Percentiles rank a stretch among this genome's conserved stretches.
These are phyloP conservation scores for Ammodytes marinus DNA, from an alignment of 2,113 vertebrate genomes.

Conservation along the genomic window DNA sequence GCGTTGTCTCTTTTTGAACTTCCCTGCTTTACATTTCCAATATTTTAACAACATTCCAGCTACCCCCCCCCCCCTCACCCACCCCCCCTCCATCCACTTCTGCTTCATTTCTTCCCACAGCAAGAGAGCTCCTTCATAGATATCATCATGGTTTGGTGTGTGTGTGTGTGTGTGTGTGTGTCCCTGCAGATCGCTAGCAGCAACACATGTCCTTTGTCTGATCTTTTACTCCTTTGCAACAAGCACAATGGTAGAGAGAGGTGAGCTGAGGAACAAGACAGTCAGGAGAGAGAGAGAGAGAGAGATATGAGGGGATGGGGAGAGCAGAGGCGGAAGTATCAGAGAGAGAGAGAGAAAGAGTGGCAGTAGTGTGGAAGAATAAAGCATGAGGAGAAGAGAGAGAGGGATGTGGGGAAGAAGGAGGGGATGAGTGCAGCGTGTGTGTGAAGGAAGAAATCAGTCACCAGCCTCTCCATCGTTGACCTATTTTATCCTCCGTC, in stretches of 20 bases:
- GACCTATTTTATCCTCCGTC: conserved; percentile 81
- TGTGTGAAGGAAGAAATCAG: conserved; percentile 70
- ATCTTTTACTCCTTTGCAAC: conserved; percentile 11
- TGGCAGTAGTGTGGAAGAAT: background rate
- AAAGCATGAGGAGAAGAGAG: background rate
- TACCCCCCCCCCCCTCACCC: background rate
- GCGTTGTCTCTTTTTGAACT: background rate
- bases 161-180: background rate
- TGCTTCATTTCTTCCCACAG: background rate
- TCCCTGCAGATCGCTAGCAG: conserved; percentile 34
- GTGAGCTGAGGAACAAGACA: no score
- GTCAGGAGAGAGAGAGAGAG: background rate
- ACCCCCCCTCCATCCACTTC: background rate
- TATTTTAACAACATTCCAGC: background rate
- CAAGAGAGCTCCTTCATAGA: background rate
- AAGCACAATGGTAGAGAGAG: background rate
- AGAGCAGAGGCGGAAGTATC: background rate
- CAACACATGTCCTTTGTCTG: conserved; percentile 46
- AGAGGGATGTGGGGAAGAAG: conserved; percentile 14
- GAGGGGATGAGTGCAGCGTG: conserved; percentile 34
- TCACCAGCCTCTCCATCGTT: conserved; percentile 65
- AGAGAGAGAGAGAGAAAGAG: background rate
- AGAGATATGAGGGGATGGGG: background rate
- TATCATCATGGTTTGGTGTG: background rate
- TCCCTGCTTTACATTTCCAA: background rate